phyloP scores from a whole-genome alignment of 2,888 invertebrate genomes.

The Encarsia formosa region DNA sequence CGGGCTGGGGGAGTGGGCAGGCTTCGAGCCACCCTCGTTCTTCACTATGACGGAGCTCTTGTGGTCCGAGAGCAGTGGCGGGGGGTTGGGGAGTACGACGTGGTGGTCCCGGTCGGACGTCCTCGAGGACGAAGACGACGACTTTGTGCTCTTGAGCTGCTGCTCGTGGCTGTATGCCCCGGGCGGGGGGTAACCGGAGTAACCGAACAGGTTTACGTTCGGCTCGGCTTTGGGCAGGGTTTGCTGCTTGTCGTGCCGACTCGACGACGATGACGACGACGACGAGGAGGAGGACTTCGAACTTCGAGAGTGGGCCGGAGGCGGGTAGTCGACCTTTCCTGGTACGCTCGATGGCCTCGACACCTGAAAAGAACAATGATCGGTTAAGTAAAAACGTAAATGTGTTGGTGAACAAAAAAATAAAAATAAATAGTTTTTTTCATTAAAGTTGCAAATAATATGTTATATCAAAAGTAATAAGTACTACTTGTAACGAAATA shows the following conservation, averaged over 20 bases:
- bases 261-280: slow-evolving; percentile 47
- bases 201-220: slow-evolving; percentile 65
- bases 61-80: slow-evolving; percentile 65
- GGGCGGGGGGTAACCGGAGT: slow-evolving; percentile 58
- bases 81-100: slow-evolving; percentile 60
- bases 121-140: slow-evolving; percentile 32
- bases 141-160: slow-evolving; percentile 58
- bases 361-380: slow-evolving; percentile 37
- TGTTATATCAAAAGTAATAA: too few species aligned
- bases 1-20: slow-evolving; percentile 47
- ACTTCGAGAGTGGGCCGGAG: slow-evolving; percentile 53
- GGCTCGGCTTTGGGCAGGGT: slow-evolving; percentile 63
- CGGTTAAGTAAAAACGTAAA: too few species aligned
- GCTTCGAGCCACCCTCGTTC: slow-evolving; percentile 58
- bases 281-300: slow-evolving; percentile 35
- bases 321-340: slow-evolving; percentile 47
- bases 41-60: slow-evolving; percentile 78
- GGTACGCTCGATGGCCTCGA: slow-evolving; percentile 47
- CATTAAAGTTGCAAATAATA: too few species aligned
- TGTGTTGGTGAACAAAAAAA: too few species aligned
- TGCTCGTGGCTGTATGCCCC: slow-evolving; percentile 56
- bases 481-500: too few species aligned
- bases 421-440: too few species aligned
- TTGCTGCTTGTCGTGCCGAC: slow-evolving; percentile 39
- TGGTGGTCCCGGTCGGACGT: slow-evolving; percentile 36